Evolutionary conservation across 2,113 vertebrate genomes (phyloP).

Genomic region (Clarias macrocephalus): DNA sequence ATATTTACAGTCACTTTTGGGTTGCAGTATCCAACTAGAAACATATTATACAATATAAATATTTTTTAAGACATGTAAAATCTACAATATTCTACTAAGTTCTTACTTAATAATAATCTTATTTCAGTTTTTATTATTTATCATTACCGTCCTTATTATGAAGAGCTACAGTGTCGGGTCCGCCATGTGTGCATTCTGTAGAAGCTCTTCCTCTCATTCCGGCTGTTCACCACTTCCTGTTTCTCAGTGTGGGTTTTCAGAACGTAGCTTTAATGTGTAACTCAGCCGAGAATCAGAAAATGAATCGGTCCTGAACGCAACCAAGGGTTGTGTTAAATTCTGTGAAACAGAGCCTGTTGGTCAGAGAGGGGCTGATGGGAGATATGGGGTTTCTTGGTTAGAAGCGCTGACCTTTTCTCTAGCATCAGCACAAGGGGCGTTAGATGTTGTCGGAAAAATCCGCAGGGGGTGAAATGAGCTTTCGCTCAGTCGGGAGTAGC

Average conservation of each 20-base stretch:
- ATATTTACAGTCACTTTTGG: no score
- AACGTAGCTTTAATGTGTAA: background rate
- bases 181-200: background rate
- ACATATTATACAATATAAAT: no score
- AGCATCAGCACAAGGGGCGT: background rate
- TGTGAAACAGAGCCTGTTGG: background rate
- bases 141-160: background rate
- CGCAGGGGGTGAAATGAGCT: slow-evolving; percentile 27
- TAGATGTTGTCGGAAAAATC: slow-evolving; percentile 15
- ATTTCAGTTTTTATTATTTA: background rate
- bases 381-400: slow-evolving; percentile 23
- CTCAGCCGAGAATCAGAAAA: background rate
- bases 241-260: background rate
- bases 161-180: background rate
- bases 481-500: background rate
- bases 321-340: slow-evolving; percentile 16
- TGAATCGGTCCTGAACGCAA: background rate
- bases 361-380: slow-evolving; percentile 11
- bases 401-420: slow-evolving; percentile 31
- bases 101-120: no score
- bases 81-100: no score
- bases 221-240: background rate
- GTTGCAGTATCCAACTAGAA: no score
- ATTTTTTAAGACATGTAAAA: no score
- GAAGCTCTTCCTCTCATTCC: background rate